A percentile compares a stretch with the other conserved stretches of the same genome.
Conservation (phyloP, 2,113 vertebrate genomes). For the Cochlearius cochlearius region DNA sequence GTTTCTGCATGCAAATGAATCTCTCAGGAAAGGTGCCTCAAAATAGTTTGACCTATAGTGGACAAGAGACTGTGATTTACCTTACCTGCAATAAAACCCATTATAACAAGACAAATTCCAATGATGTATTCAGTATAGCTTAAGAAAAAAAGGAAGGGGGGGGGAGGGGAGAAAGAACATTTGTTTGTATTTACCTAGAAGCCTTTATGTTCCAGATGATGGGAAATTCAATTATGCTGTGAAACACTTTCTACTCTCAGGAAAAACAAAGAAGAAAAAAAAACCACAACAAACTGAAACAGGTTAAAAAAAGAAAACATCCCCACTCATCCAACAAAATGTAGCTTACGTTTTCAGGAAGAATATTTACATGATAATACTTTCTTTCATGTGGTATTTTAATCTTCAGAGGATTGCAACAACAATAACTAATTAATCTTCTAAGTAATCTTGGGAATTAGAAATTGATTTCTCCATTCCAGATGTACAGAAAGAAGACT, state of each 20-base stretch:
- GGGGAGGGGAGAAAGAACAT: too few relatives aligned
- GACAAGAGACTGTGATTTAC: background rate
- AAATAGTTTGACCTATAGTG: background rate
- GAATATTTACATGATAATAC: background rate
- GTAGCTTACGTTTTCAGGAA: background rate
- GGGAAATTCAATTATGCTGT: background rate
- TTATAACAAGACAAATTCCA: background rate
- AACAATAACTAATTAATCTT: background rate
- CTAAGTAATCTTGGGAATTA: background rate
- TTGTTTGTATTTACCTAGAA: background rate
- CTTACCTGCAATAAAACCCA: background rate
- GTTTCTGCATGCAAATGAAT: slow-evolving; percentile 7
- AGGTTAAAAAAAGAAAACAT: background rate
- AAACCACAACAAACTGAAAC: background rate
- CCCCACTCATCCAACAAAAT: background rate
- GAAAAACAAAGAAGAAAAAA: background rate
- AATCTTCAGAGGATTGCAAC: background rate
- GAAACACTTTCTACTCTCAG: background rate
- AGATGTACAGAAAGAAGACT: background rate
- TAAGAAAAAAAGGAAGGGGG: background rate
- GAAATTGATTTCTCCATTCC: background rate
- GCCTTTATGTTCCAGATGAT: background rate
- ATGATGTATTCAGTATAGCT: background rate
- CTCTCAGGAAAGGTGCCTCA: background rate
- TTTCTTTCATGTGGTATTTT: background rate